Percentiles rank a stretch among this genome's conserved stretches.
Conservation (phyloP, 2,797 vertebrate genomes). For the Neosilurus mollespiculum region DNA sequence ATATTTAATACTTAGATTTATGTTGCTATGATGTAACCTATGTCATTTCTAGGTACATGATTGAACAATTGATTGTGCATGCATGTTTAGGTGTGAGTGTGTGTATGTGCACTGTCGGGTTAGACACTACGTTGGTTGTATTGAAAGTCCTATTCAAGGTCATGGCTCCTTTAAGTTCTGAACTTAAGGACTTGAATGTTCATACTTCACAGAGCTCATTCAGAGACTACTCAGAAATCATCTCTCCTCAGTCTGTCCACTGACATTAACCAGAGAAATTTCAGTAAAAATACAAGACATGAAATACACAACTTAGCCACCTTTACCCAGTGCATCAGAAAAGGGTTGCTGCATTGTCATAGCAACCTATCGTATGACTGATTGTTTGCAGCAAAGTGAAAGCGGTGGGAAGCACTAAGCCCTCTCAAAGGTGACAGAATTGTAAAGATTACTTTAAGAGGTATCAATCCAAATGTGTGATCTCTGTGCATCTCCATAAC, state of each 20-base stretch:
- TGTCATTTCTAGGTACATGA: not conserved
- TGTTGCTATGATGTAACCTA: not conserved
- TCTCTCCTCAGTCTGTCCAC: constrained; percentile 17
- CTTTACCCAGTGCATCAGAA: constrained; percentile 30
- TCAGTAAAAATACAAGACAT: constrained; percentile 36
- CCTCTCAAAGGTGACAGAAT: constrained; percentile 21
- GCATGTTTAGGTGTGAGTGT: constrained; percentile 13
- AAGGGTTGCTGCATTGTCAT: constrained; percentile 43
- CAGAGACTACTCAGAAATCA: constrained; percentile 27
- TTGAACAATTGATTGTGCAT: not conserved
- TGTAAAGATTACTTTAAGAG: constrained; percentile 17
- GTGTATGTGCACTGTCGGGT: constrained; percentile 7
- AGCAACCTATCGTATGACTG: constrained; percentile 46
- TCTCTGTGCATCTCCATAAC: not conserved
- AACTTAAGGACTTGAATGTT: constrained; percentile 41
- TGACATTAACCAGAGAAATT: constrained; percentile 40
- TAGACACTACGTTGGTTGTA: constrained; percentile 27
- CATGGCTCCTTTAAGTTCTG: constrained; percentile 44
- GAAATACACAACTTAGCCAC: constrained; percentile 37
- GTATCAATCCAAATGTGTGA: constrained; percentile 11
- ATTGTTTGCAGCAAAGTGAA: constrained; percentile 20
- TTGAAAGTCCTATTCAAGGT: constrained; percentile 46
- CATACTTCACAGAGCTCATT: constrained; percentile 11
- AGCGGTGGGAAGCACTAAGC: constrained; percentile 26
- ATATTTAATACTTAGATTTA: constrained; percentile 11